Conservation (phyloP, 2,797 vertebrate species). For the Onychomys arenicola region DNA sequence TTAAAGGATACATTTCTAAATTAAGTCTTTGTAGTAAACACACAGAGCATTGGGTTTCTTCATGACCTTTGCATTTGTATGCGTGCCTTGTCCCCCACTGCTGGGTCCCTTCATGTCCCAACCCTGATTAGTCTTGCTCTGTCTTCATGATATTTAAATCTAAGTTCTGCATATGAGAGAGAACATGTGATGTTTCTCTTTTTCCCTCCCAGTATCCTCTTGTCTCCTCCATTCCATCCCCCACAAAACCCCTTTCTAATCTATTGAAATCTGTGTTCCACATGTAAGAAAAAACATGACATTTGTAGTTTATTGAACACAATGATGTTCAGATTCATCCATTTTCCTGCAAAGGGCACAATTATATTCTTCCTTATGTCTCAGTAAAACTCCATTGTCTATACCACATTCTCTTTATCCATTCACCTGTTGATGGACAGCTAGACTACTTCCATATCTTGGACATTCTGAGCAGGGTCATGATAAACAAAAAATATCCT, state of each 20-base stretch:
- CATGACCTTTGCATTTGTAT: background rate
- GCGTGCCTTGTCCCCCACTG: too few relatives aligned
- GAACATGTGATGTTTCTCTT: background rate
- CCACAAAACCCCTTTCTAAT: background rate
- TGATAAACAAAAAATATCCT: background rate
- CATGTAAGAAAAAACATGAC: background rate
- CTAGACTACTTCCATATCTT: background rate
- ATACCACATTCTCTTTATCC: background rate
- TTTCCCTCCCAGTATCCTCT: background rate
- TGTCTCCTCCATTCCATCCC: background rate
- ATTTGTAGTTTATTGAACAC: background rate
- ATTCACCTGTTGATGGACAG: background rate
- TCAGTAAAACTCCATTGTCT: background rate
- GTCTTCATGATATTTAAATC: background rate
- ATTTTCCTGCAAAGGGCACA: background rate
- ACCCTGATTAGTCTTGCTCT: background rate
- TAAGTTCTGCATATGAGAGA: background rate
- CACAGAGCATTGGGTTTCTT: background rate
- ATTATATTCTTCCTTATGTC: background rate
- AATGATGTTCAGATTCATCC: background rate
- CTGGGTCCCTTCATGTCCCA: background rate
- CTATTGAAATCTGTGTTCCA: background rate
- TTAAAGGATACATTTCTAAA: background rate
- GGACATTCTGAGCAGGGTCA: background rate
- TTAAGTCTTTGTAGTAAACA: background rate